These are phyloP conservation scores for Barnardius zonarius DNA, from an alignment of 2,113 vertebrate genomes.

Conservation along the genomic window DNA sequence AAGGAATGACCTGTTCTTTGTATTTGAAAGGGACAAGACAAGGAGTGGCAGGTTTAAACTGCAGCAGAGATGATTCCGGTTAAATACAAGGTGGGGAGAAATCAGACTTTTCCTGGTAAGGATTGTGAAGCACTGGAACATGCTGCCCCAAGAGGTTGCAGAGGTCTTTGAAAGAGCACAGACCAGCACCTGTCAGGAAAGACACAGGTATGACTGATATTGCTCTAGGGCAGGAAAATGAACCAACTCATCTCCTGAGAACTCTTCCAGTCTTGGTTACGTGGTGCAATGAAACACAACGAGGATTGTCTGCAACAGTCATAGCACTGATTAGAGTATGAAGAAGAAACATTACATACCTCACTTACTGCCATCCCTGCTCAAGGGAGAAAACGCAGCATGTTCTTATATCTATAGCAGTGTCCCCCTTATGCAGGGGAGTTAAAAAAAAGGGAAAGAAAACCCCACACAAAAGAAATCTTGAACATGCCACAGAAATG, in stretches of 20 bases:
- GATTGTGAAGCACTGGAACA: not conserved
- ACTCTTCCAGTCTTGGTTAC: not conserved
- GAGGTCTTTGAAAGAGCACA: not conserved
- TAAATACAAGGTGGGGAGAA: not conserved
- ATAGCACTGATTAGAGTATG: not conserved
- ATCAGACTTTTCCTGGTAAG: not conserved
- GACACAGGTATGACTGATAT: slow-evolving; percentile 7
- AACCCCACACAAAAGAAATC: not conserved
- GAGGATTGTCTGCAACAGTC: slow-evolving; percentile 18
- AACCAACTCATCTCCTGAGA: not conserved
- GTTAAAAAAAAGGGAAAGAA: not conserved
- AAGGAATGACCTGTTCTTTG: not conserved
- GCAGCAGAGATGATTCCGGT: not conserved
- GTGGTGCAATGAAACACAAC: not conserved
- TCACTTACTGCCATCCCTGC: not conserved
- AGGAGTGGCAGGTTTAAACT: not conserved
- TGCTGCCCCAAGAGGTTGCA: not conserved
- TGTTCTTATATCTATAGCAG: not conserved
- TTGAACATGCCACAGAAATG: not conserved
- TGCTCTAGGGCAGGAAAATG: not conserved
- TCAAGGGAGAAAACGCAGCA: not conserved
- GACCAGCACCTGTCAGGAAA: not conserved
- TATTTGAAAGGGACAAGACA: not conserved
- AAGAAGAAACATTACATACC: not conserved
- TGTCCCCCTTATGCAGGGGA: not conserved